A percentile compares a stretch with the other conserved stretches of the same genome.
These are phyloP conservation scores for Mesorhabditis spiculigera DNA, from an alignment of 2,888 invertebrate species.

Conservation along the genomic window DNA sequence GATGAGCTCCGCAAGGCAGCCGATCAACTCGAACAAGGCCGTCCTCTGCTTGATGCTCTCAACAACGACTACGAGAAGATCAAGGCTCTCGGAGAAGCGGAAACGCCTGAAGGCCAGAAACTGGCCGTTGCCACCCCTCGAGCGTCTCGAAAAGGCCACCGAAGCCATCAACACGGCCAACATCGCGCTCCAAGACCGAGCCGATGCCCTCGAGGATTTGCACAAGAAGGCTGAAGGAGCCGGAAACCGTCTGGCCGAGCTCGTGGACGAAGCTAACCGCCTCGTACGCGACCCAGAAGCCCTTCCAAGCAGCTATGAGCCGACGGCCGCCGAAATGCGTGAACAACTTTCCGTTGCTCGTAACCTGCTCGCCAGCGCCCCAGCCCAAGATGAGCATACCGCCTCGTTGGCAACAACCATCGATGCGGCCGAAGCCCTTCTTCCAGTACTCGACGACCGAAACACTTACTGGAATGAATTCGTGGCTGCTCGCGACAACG, in stretches of 20 bases:
- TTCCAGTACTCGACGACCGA: conserved; percentile 31
- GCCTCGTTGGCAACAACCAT: conserved; percentile 21
- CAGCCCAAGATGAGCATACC: conserved; percentile 20
- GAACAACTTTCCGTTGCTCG: background rate
- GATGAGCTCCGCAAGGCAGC: conserved; percentile 3
- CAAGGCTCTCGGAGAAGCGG: background rate
- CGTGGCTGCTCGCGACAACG: conserved; percentile 30
- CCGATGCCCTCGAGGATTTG: conserved; percentile 10
- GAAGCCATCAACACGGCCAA: conserved; percentile 20
- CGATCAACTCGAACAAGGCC: background rate
- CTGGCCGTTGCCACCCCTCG: conserved; percentile 5
- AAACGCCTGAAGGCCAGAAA: background rate
- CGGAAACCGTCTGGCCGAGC: conserved; percentile 8
- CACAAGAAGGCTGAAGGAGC: conserved; percentile 7
- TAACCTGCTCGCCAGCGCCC: conserved; percentile 16
- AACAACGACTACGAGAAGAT: conserved; percentile 6
- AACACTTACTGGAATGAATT: conserved; percentile 33
- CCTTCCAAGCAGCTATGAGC: conserved; percentile 10
- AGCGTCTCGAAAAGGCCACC: conserved; percentile 18
- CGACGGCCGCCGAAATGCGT: conserved; percentile 9
- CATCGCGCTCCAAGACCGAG: conserved; percentile 2
- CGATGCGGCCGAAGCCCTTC: conserved; percentile 21
- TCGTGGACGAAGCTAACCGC: conserved; percentile 11
- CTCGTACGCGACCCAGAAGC: conserved; percentile 13
- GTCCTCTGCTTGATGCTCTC: background rate